phyloP scores from a whole-genome alignment of 2,113 vertebrate species.

The Solea solea region DNA sequence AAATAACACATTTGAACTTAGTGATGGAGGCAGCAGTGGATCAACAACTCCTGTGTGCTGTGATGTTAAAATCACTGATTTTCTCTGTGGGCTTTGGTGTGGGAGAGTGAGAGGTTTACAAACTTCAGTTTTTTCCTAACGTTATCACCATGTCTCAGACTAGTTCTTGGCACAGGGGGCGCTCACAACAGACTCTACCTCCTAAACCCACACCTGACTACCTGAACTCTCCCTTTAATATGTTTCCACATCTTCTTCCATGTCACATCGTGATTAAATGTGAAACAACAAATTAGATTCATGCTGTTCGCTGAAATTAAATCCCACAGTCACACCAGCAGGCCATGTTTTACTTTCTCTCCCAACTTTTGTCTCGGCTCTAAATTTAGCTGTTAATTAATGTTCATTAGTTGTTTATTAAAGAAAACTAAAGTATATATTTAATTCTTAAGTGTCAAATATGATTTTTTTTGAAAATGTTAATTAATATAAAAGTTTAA shows the following conservation, averaged over 20 bases:
- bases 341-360: neutral
- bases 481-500: neutral
- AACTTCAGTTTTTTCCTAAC: too few relatives aligned
- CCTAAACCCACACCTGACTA: too few relatives aligned
- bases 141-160: too few relatives aligned
- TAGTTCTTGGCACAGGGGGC: too few relatives aligned
- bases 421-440: neutral
- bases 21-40: too few relatives aligned
- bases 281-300: neutral
- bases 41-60: too few relatives aligned
- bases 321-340: neutral
- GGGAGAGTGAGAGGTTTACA: too few relatives aligned
- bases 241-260: neutral
- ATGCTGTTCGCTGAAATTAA: constrained; percentile 28
- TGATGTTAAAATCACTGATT: too few relatives aligned
- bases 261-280: constrained; percentile 6
- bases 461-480: neutral
- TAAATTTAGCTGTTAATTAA: neutral
- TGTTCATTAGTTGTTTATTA: neutral
- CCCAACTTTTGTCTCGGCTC: neutral
- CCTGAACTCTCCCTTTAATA: neutral
- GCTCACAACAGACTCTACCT: too few relatives aligned
- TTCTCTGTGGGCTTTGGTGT: too few relatives aligned
- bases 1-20: too few relatives aligned
- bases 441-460: neutral